Evolutionary conservation across 2,797 vertebrate genomes (phyloP).

Genomic region (Onychomys arenicola): DNA sequence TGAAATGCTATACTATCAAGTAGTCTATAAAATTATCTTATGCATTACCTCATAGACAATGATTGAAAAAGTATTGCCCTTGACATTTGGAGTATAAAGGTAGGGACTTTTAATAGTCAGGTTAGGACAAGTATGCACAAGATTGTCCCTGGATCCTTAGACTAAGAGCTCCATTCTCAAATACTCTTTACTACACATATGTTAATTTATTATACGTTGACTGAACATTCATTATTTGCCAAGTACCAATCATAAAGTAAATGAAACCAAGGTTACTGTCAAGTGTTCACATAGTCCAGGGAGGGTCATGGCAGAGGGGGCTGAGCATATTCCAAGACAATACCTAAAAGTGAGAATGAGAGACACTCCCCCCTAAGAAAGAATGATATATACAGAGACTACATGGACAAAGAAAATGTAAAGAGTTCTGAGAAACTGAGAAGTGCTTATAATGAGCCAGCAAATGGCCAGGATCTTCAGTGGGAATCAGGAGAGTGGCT

Average conservation of each 20-base stretch:
- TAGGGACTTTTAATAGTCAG: background rate
- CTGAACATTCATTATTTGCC: background rate
- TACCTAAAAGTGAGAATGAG: background rate
- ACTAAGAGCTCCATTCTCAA: background rate
- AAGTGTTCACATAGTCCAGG: background rate
- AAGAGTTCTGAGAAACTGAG: background rate
- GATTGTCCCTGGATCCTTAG: background rate
- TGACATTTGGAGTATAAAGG: background rate
- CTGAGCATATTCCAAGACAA: background rate
- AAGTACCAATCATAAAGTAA: background rate
- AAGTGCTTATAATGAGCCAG: background rate
- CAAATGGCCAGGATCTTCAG: background rate
- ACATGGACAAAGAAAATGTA: background rate
- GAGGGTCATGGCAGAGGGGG: background rate
- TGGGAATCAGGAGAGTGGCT: background rate
- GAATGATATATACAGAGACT: background rate
- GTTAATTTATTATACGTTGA: background rate
- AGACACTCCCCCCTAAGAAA: background rate
- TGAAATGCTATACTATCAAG: background rate
- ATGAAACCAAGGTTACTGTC: background rate
- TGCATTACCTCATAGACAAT: background rate
- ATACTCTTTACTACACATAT: background rate
- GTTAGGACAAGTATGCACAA: background rate
- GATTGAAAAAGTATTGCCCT: background rate
- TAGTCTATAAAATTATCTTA: background rate